phyloP scores from a whole-genome alignment of 2,888 invertebrate species.

The Cheilosia grossa region DNA sequence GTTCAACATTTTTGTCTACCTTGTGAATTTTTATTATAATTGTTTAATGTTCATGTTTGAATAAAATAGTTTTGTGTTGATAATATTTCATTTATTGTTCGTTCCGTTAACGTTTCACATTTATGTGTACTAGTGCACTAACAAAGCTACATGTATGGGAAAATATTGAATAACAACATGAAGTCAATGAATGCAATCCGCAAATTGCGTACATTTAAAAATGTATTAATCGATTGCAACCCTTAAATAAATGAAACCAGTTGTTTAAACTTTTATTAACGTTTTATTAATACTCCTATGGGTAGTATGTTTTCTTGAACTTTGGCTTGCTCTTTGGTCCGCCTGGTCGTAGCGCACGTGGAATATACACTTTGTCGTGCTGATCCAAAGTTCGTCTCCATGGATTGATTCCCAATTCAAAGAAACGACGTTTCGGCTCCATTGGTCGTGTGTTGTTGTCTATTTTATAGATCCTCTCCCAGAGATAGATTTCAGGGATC shows the following conservation, averaged over 20 bases:
- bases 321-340: constrained; percentile 86
- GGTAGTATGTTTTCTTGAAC: constrained; percentile 88
- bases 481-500: constrained; percentile 89
- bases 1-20: no score
- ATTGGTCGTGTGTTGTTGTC: constrained; percentile 87
- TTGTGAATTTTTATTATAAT: no score
- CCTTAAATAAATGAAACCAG: neutral
- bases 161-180: no score
- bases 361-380: constrained; percentile 88
- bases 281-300: constrained; percentile 78
- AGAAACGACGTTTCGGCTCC: constrained; percentile 88
- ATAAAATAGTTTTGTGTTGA: no score
- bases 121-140: no score
- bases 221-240: no score
- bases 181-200: no score
- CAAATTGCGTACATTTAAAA: no score
- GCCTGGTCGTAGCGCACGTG: constrained; percentile 86
- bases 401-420: constrained; percentile 87
- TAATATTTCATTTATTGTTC: no score
- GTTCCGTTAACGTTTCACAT: no score
- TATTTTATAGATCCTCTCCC: constrained; percentile 93
- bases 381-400: constrained; percentile 87
- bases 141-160: no score
- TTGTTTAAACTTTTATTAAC: neutral
- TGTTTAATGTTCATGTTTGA: no score